These are phyloP conservation scores for Spilarctia lutea DNA, from an alignment of 2,888 invertebrate genomes.

Conservation along the genomic window DNA sequence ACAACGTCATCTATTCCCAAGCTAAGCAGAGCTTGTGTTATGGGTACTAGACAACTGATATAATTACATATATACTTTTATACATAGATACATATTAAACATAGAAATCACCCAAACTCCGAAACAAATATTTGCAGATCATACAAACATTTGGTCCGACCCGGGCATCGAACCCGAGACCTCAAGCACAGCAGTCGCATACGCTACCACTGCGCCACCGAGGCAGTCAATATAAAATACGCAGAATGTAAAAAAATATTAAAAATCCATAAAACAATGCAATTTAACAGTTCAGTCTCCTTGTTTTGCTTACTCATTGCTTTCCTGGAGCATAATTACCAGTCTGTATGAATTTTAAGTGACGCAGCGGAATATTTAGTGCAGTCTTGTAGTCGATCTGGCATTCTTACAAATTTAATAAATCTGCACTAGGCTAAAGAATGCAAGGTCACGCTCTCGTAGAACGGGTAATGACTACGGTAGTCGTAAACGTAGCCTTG, in stretches of 20 bases:
- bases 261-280: not conserved
- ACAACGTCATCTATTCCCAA: too few relatives aligned
- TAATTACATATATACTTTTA: too few relatives aligned
- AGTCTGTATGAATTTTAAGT: not conserved
- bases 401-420: conserved; percentile 32
- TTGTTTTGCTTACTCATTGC: not conserved
- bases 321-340: not conserved
- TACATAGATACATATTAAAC: too few relatives aligned
- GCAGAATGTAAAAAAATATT: not conserved
- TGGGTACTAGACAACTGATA: too few relatives aligned
- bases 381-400: not conserved
- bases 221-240: too few relatives aligned
- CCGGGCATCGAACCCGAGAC: too few relatives aligned
- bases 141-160: too few relatives aligned
- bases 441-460: conserved; percentile 52
- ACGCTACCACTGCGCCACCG: too few relatives aligned
- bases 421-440: conserved; percentile 34
- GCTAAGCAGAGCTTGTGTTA: too few relatives aligned
- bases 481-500: conserved; percentile 7
- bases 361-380: not conserved
- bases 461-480: conserved; percentile 31
- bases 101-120: too few relatives aligned
- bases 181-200: too few relatives aligned
- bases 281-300: not conserved
- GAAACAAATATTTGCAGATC: too few relatives aligned